A percentile compares a stretch with the other conserved stretches of the same genome.
phyloP scores from a whole-genome alignment of 2,888 invertebrate species.

The Melieria picta region DNA sequence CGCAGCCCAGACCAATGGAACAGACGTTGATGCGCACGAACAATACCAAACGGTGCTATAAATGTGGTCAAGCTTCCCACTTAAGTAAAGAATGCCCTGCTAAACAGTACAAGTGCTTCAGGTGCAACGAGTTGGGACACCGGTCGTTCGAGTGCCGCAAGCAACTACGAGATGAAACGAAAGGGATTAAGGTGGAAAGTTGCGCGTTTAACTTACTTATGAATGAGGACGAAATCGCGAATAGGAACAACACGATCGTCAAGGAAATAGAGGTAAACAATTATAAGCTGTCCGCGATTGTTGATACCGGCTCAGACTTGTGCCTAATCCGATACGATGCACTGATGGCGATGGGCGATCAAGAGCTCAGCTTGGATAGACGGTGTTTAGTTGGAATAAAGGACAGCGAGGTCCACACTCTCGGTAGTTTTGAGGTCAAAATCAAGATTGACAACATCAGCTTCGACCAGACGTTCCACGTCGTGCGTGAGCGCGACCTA shows the following conservation, averaged over 20 bases:
- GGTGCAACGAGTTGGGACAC: slow-evolving; percentile 17
- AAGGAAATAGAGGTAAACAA: not conserved
- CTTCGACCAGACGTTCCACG: slow-evolving; percentile 12
- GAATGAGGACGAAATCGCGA: not conserved
- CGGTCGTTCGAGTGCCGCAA: slow-evolving; percentile 13
- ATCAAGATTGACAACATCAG: slow-evolving; percentile 3
- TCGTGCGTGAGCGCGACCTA: not conserved
- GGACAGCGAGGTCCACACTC: not conserved
- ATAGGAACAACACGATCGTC: not conserved
- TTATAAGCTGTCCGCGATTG: slow-evolving; percentile 3
- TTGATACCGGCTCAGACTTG: slow-evolving; percentile 18
- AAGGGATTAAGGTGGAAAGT: not conserved
- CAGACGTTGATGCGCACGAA: too few species aligned
- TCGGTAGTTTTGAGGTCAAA: not conserved
- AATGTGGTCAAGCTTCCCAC: too few species aligned
- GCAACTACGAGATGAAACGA: not conserved
- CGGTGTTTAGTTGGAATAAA: not conserved
- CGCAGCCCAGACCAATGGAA: too few species aligned
- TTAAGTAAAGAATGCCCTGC: too few species aligned
- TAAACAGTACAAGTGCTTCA: slow-evolving; percentile 13
- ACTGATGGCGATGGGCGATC: not conserved
- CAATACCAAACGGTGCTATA: too few species aligned
- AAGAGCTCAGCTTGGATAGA: not conserved
- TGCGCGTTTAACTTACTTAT: not conserved
- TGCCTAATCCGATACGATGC: slow-evolving; percentile 20